Evolutionary conservation across 2,888 invertebrate species (phyloP), one percentile per base, ranked within the genome.

Genomic region (Megamerina dolium): DNA sequence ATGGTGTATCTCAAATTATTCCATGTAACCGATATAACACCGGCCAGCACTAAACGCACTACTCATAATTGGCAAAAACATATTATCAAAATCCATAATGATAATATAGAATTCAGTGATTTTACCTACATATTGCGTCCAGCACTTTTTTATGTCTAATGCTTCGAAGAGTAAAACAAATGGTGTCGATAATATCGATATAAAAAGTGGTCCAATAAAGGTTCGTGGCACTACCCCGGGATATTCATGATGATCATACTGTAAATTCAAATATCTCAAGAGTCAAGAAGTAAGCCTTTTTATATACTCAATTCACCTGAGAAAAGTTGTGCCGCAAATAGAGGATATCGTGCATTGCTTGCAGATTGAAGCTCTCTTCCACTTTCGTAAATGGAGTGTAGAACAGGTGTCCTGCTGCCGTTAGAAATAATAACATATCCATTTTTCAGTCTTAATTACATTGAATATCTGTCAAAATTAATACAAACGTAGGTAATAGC

Each of bases 351-450:
- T 99, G 99, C 70, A 88, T 87, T 17, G 99, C 97, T 75, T 99
- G 99, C 45, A 96, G 76, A 75, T 96, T 97, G 71, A 99, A 99
- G 73, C 96, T 97, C 75, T 99, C 99, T 74, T 99, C 99, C 38
- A 99, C 99, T 83, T 99, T 97, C 4, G 95, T 96, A 68, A 86
- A 96, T 40, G 97, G 97, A 64, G 94, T 93, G 58, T 87, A 78
- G 50, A 91, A 69, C 45, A 95, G 74, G 70, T 92, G 89, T 57
- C 85, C 79, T 56, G 82, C 78, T 47, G 87, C 85, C 57, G 87
- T 77, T 55, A 87, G 73, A 66, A 85, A 79, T 59, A 87, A 73
- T 68, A 87, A 74, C 63, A 83, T 78, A 68, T 83, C 83, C 86
- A 88, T 87, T 31, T 38, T 50, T 35, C 14, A 4, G 17, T 27